phyloP scores from a whole-genome alignment of 2,113 vertebrate species.

The Tachycineta bicolor region DNA sequence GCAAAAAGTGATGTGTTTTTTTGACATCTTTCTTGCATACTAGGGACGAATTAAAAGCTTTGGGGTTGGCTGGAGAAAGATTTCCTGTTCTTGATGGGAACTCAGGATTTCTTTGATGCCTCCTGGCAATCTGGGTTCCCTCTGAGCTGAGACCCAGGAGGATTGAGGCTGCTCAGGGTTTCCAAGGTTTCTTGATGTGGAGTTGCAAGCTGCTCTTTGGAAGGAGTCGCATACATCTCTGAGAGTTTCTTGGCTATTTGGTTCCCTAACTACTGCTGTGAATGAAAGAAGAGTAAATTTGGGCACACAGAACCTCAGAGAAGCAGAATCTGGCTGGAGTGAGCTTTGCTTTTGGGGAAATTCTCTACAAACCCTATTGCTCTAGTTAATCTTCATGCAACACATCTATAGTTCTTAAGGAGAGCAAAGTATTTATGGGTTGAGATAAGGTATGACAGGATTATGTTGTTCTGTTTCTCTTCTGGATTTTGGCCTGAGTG shows the following conservation, averaged over 20 bases:
- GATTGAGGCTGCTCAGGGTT: background rate
- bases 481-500: background rate
- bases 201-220: background rate
- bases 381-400: background rate
- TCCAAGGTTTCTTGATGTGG: background rate
- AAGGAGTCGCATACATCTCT: background rate
- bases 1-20: background rate
- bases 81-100: background rate
- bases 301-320: background rate
- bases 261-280: background rate
- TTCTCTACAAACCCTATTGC: background rate
- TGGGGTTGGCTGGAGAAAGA: background rate
- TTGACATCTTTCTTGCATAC: background rate
- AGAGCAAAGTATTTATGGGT: background rate
- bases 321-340: background rate
- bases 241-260: background rate
- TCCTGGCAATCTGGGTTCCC: background rate
- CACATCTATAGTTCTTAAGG: background rate
- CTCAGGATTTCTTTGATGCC: background rate
- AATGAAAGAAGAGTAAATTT: background rate
- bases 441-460: background rate
- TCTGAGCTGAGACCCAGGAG: background rate
- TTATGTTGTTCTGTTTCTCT: background rate
- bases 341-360: background rate
- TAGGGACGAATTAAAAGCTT: background rate